Evolutionary conservation across 2,113 vertebrate genomes (phyloP).

Genomic region (Chroicocephalus ridibundus): DNA sequence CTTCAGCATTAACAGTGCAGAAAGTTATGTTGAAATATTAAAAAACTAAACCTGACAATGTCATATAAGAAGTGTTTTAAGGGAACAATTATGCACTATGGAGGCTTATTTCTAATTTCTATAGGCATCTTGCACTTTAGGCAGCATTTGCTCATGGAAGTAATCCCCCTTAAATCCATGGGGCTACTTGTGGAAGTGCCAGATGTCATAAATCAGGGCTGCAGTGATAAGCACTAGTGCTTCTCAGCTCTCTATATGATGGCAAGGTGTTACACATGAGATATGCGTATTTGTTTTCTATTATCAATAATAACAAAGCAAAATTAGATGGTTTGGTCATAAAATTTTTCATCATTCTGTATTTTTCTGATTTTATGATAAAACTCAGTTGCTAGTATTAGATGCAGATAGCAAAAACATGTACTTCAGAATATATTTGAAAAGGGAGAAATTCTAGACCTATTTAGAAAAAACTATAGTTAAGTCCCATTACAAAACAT

Average conservation of each 20-base stretch:
- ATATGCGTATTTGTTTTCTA: background rate
- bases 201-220: background rate
- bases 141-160: background rate
- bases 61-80: background rate
- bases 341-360: background rate
- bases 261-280: background rate
- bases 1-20: background rate
- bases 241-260: background rate
- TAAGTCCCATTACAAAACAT: background rate
- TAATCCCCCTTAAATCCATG: background rate
- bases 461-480: background rate
- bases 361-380: background rate
- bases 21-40: background rate
- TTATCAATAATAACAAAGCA: background rate
- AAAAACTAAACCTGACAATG: background rate
- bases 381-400: fast-evolving
- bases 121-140: background rate
- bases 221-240: background rate
- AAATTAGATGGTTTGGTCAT: background rate
- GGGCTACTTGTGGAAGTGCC: background rate
- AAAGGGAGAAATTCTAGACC: background rate
- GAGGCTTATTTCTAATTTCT: background rate
- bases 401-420: background rate
- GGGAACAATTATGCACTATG: background rate
- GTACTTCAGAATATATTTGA: background rate